Evolutionary conservation across 35 echinoderm and acorn worm species (phyloP).

Genomic region (Holothuria glaberrima): DNA sequence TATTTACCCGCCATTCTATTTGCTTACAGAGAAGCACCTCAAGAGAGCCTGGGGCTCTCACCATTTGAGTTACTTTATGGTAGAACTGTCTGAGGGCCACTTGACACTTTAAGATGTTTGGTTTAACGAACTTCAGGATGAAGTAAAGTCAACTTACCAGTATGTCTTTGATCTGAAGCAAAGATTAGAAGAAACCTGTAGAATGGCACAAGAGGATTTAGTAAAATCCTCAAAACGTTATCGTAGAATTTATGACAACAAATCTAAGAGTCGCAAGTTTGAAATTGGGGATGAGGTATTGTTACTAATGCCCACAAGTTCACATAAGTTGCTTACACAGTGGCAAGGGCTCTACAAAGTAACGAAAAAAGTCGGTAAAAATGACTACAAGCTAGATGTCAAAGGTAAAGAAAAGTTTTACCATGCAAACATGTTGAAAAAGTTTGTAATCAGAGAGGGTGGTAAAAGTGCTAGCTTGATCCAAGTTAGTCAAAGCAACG

Average conservation of each 20-base stretch:
- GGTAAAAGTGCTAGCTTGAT: not conserved
- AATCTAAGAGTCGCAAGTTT: not conserved
- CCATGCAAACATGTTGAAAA: conserved; percentile 63
- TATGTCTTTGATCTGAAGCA: conserved; percentile 15
- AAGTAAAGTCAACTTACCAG: not conserved
- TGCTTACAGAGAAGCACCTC: conserved; percentile 61
- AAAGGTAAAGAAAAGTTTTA: conserved; percentile 40
- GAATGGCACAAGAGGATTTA: not conserved
- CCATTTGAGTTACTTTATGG: conserved; percentile 68
- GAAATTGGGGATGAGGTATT: conserved; percentile 6
- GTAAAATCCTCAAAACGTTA: not conserved
- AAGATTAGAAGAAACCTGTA: conserved; percentile 1
- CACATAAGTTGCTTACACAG: not conserved
- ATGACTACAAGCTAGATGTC: conserved; percentile 56
- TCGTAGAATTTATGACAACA: not conserved
- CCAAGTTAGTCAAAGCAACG: not conserved
- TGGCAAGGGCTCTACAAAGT: conserved; percentile 1
- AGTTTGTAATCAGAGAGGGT: conserved; percentile 16
- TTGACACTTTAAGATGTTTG: conserved; percentile 51
- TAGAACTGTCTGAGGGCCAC: conserved; percentile 46
- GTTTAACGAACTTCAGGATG: not conserved
- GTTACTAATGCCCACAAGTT: not conserved
- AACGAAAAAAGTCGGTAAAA: conserved; percentile 11
- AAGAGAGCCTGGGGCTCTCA: conserved; percentile 62
- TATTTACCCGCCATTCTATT: conserved; percentile 60